Evolutionary conservation across 1,140 invertebrate genomes (phyloP).

Genomic region (Musca vetustissima): DNA sequence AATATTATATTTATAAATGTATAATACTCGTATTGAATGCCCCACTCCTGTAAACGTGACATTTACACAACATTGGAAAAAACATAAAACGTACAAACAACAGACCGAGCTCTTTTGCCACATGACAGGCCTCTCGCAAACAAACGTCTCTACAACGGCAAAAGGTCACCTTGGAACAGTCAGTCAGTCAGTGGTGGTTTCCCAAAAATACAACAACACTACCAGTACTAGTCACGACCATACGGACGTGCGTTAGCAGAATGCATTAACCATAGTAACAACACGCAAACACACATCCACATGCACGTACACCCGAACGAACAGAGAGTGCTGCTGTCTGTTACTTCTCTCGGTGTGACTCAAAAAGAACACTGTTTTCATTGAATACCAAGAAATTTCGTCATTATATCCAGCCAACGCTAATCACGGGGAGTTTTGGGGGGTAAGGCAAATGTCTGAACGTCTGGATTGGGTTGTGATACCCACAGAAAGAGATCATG

Average conservation of each 20-base stretch:
- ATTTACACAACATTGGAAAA: no score
- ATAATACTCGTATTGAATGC: no score
- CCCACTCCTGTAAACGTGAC: no score
- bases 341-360: no score
- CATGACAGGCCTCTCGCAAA: no score
- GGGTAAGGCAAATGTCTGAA: not conserved
- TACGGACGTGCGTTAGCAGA: conserved; percentile 13
- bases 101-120: no score
- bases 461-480: not conserved
- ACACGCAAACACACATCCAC: not conserved
- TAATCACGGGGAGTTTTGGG: not conserved
- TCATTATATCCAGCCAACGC: not conserved
- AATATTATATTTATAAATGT: no score
- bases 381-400: conserved; percentile 21
- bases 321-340: not conserved
- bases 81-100: no score
- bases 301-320: not conserved
- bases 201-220: not conserved
- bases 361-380: conserved; percentile 11
- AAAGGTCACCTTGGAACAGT: conserved; percentile 21
- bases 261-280: not conserved
- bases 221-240: not conserved
- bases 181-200: not conserved
- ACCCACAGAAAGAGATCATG: no score
- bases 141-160: no score